Percentiles rank a stretch among this genome's conserved stretches.
phyloP scores from a whole-genome alignment of 2,888 invertebrate genomes.

The Ormyrus pomaceus region DNA sequence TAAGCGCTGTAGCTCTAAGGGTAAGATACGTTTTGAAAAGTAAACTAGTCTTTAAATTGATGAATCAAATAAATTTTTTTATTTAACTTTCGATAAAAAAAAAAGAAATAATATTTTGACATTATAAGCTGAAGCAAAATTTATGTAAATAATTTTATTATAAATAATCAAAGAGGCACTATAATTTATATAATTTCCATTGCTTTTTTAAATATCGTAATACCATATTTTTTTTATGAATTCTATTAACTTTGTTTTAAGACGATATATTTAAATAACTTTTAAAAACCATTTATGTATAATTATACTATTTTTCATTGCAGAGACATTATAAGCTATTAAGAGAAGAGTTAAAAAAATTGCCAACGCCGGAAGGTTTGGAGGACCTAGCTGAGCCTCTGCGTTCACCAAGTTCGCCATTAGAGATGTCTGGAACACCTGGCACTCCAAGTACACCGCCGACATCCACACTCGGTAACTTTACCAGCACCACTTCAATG shows the following conservation, averaged over 20 bases:
- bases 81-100: not conserved
- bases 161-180: too few species aligned
- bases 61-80: not conserved
- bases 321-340: slow-evolving; percentile 89
- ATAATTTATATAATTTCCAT: too few species aligned
- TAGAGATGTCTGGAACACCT: slow-evolving; percentile 71
- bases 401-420: slow-evolving; percentile 72
- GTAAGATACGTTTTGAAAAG: slow-evolving; percentile 71
- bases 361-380: slow-evolving; percentile 86
- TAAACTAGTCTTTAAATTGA: not conserved
- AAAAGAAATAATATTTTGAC: not conserved
- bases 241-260: not conserved
- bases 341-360: slow-evolving; percentile 89
- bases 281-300: not conserved
- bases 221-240: not conserved
- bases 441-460: slow-evolving; percentile 71
- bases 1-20: slow-evolving; percentile 86
- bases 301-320: not conserved
- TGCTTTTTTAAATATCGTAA: not conserved
- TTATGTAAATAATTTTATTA: too few species aligned
- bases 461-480: slow-evolving; percentile 61
- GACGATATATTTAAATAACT: not conserved
- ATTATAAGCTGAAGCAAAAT: not conserved
- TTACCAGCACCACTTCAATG: slow-evolving; percentile 61
- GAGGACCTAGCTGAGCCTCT: slow-evolving; percentile 83